Percentiles rank a stretch among this genome's conserved stretches.
phyloP scores from a whole-genome alignment of 2,888 invertebrate species.

The Hedya salicella region DNA sequence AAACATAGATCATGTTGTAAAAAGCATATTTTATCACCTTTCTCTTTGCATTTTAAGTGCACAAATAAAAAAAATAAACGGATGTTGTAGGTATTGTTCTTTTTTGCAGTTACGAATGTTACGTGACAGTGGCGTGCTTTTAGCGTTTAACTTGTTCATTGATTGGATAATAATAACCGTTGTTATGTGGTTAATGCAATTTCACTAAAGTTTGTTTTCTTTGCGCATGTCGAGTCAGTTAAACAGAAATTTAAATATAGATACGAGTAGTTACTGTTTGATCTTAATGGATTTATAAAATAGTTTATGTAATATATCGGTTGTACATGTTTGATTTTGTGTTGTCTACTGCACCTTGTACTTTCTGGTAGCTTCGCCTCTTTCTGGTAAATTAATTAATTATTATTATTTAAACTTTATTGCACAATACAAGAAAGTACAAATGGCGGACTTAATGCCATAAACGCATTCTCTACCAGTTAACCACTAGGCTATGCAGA shows the following conservation, averaged over 20 bases:
- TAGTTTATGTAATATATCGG: too few relatives aligned
- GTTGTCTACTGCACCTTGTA: too few relatives aligned
- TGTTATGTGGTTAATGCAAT: slow-evolving; percentile 23
- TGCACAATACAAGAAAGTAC: too few relatives aligned
- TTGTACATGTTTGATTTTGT: too few relatives aligned
- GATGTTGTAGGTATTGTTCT: slow-evolving; percentile 24
- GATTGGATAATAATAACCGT: slow-evolving; percentile 29
- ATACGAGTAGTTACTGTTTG: slow-evolving; percentile 48
- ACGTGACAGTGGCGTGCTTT: slow-evolving; percentile 27
- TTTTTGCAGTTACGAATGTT: slow-evolving; percentile 32
- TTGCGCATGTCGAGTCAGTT: slow-evolving; percentile 5
- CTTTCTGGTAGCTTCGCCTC: too few relatives aligned
- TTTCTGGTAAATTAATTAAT: too few relatives aligned
- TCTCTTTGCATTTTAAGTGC: slow-evolving; percentile 29
- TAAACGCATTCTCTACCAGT: too few relatives aligned
- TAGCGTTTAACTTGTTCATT: slow-evolving; percentile 30
- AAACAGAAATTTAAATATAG: slow-evolving; percentile 49
- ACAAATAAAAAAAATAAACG: slow-evolving; percentile 36
- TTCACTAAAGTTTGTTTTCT: slow-evolving; percentile 28
- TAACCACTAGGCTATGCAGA: too few relatives aligned
- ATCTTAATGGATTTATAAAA: slow-evolving; percentile 35
- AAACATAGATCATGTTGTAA: neutral
- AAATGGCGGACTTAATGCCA: too few relatives aligned
- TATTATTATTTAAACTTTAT: too few relatives aligned
- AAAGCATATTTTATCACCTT: slow-evolving; percentile 14